Conservation (phyloP, 2,113 vertebrate genomes). For the Paratilapia polleni region DNA sequence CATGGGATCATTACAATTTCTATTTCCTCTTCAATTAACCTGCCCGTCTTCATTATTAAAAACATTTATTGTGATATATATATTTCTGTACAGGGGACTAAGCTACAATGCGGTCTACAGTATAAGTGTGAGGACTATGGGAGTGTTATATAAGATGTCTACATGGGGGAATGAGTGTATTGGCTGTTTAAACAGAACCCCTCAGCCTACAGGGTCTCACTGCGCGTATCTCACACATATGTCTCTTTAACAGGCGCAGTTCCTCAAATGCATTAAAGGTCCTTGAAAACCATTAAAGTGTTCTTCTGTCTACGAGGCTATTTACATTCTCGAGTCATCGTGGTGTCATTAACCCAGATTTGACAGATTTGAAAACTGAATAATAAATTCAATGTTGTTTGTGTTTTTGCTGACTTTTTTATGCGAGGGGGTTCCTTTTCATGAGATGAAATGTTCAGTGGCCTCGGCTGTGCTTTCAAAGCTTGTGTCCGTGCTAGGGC, state of each 20-base stretch:
- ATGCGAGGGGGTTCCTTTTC: constrained; percentile 9
- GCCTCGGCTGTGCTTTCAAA: constrained; percentile 64
- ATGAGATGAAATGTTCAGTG: constrained; percentile 52
- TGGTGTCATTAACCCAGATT: not conserved
- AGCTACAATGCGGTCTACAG: constrained; percentile 58
- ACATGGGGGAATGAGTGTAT: constrained; percentile 32
- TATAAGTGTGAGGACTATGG: constrained; percentile 37
- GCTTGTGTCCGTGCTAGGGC: constrained; percentile 62
- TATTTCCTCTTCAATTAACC: not conserved
- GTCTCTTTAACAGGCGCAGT: constrained; percentile 29
- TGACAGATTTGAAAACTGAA: not conserved
- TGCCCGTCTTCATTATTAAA: constrained; percentile 11
- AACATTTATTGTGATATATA: constrained; percentile 25
- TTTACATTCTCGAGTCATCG: constrained; percentile 42
- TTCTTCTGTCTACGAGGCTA: constrained; percentile 13
- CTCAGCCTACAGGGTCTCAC: constrained; percentile 29
- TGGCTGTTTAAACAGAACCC: constrained; percentile 27
- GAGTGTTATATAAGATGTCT: constrained; percentile 52
- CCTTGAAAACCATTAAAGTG: not conserved
- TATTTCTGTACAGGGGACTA: constrained; percentile 42
- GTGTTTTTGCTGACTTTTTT: not conserved
- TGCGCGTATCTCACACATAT: constrained; percentile 37
- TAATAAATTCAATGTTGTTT: not conserved
- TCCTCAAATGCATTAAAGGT: not conserved
- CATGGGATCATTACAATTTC: not conserved